Percentiles rank a stretch among this genome's conserved stretches.
Conservation (phyloP, 1,140 invertebrate species). For the Megathymus violae region DNA sequence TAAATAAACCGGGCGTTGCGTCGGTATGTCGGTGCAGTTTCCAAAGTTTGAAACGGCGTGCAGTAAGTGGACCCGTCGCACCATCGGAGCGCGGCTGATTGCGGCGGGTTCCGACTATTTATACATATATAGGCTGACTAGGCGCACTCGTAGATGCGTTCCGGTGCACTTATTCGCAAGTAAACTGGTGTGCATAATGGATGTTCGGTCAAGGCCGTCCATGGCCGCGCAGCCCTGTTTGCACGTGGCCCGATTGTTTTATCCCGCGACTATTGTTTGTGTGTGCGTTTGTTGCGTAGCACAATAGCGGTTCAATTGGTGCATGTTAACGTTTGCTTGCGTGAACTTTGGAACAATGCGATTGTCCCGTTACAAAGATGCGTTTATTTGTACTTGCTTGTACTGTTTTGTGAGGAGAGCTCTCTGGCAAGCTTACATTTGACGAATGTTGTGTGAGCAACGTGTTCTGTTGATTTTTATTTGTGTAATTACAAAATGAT, state of each 20-base stretch:
- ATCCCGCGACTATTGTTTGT: constrained; percentile 40
- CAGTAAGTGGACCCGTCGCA: constrained; percentile 28
- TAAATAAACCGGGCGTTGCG: constrained; percentile 16
- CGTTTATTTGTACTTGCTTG: constrained; percentile 23
- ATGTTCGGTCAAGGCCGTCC: constrained; percentile 75
- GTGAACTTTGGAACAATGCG: constrained; percentile 31
- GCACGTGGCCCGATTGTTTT: constrained; percentile 71
- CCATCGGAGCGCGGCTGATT: constrained; percentile 20
- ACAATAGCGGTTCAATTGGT: constrained; percentile 41
- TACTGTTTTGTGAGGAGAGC: constrained; percentile 6
- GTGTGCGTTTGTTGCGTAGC: constrained; percentile 32
- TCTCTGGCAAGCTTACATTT: constrained; percentile 1
- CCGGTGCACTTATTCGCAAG: constrained; percentile 66
- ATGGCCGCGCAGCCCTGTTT: constrained; percentile 60
- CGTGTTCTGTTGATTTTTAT: background rate
- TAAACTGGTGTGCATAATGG: constrained; percentile 74
- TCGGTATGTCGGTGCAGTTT: constrained; percentile 12
- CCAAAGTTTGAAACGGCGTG: constrained; percentile 27
- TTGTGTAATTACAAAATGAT: background rate
- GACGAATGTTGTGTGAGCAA: constrained; percentile 3
- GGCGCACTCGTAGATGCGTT: constrained; percentile 49
- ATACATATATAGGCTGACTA: constrained; percentile 44
- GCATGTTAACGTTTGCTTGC: constrained; percentile 13
- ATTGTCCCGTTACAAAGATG: constrained; percentile 29
- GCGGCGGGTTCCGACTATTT: constrained; percentile 38